Conservation (phyloP, 2,113 vertebrate species). For the Eulacestoma nigropectus region DNA sequence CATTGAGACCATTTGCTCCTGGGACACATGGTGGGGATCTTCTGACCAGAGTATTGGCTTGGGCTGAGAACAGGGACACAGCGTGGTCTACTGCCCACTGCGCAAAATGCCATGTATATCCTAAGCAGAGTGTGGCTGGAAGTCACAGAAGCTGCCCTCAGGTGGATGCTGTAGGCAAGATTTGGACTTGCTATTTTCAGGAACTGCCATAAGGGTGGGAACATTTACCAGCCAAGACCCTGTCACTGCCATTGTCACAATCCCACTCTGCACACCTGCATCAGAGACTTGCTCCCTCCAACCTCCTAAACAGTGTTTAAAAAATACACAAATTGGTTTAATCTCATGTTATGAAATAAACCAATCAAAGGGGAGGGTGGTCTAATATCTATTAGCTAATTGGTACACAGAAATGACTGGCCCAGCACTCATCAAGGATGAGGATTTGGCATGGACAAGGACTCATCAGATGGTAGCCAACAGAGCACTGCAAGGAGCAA, state of each 20-base stretch:
- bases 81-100: rapidly evolving
- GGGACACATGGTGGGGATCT: rapidly evolving
- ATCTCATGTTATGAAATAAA: neutral
- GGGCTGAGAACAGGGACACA: neutral
- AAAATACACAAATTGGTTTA: neutral
- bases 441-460: neutral
- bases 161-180: neutral
- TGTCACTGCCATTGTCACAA: neutral
- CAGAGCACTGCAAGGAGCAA: neutral
- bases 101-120: rapidly evolving
- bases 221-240: neutral
- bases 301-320: neutral
- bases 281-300: neutral
- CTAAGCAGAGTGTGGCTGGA: neutral
- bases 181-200: neutral
- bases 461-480: neutral
- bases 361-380: neutral
- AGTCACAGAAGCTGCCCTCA: neutral
- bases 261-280: neutral
- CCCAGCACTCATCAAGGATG: rapidly evolving
- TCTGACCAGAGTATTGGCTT: neutral
- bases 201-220: neutral
- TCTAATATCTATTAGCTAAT: neutral
- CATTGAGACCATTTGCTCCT: neutral
- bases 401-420: neutral